These are phyloP conservation scores for Philereme vetulata DNA, from an alignment of 2,888 invertebrate genomes.

Conservation along the genomic window DNA sequence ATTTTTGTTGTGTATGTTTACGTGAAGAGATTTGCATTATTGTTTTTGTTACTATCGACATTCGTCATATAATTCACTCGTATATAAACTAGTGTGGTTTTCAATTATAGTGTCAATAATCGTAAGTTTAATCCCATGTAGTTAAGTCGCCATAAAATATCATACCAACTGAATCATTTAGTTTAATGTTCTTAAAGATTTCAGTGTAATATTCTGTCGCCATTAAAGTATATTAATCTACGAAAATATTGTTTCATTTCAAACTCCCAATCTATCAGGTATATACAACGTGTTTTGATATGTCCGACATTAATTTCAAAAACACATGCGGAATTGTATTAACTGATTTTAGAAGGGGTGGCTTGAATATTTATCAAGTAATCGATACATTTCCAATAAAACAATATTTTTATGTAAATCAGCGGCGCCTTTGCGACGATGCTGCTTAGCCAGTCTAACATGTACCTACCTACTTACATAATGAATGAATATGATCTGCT, in stretches of 20 bases:
- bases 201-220: slow-evolving; percentile 76
- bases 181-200: slow-evolving; percentile 69
- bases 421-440: no score
- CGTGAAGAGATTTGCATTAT: not conserved
- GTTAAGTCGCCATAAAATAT: slow-evolving; percentile 67
- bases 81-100: slow-evolving; percentile 60
- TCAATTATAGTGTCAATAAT: slow-evolving; percentile 72
- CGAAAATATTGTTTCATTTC: slow-evolving; percentile 36
- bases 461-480: no score
- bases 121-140: slow-evolving; percentile 64
- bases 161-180: slow-evolving; percentile 61
- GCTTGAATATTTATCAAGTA: no score
- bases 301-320: no score
- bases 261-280: not conserved
- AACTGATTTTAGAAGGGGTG: no score
- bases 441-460: no score
- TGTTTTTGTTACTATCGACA: not conserved
- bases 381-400: no score
- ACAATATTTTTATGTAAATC: no score
- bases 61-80: slow-evolving; percentile 33
- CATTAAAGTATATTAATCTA: slow-evolving; percentile 73
- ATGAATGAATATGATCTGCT: no score
- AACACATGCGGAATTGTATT: no score
- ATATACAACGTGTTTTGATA: no score
- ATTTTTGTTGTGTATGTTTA: no score